phyloP scores from a whole-genome alignment of 2,888 invertebrate species.

The Hermodice carunculata region DNA sequence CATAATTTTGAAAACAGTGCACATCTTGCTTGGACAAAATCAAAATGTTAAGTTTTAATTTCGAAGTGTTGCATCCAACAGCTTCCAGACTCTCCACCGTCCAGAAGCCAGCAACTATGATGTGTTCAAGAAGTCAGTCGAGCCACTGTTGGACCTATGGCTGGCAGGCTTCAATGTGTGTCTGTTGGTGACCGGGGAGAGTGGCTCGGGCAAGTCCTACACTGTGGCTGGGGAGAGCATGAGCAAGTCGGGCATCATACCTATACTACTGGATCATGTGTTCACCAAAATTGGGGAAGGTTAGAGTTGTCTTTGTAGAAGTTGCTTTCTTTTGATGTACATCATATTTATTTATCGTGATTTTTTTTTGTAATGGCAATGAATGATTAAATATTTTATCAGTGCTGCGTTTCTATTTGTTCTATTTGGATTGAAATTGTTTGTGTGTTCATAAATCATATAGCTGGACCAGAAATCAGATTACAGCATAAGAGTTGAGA shows the following conservation, averaged over 20 bases:
- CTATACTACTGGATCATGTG: constrained; percentile 57
- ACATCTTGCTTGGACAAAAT: not conserved
- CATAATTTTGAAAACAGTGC: too few relatives aligned
- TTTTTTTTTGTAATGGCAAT: too few relatives aligned
- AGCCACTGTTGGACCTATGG: constrained; percentile 57
- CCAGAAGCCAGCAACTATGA: constrained; percentile 56
- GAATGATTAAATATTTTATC: too few relatives aligned
- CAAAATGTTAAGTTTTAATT: not conserved
- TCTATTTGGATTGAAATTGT: too few relatives aligned
- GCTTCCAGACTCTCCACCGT: constrained; percentile 55
- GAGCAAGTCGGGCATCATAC: constrained; percentile 54
- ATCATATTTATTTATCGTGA: too few relatives aligned
- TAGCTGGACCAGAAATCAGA: too few relatives aligned
- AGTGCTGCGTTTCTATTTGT: too few relatives aligned
- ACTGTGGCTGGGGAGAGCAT: constrained; percentile 58
- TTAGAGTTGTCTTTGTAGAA: not conserved
- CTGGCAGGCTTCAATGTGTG: constrained; percentile 63
- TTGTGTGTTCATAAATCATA: too few relatives aligned
- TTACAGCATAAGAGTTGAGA: too few relatives aligned
- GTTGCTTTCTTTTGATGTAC: too few relatives aligned
- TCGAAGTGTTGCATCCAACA: constrained; percentile 20
- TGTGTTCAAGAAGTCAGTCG: constrained; percentile 54
- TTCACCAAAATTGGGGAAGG: constrained; percentile 52
- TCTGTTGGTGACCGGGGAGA: constrained; percentile 61
- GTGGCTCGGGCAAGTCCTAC: constrained; percentile 63